phyloP scores from a whole-genome alignment of 2,797 vertebrate species.

The Tangara arthus region DNA sequence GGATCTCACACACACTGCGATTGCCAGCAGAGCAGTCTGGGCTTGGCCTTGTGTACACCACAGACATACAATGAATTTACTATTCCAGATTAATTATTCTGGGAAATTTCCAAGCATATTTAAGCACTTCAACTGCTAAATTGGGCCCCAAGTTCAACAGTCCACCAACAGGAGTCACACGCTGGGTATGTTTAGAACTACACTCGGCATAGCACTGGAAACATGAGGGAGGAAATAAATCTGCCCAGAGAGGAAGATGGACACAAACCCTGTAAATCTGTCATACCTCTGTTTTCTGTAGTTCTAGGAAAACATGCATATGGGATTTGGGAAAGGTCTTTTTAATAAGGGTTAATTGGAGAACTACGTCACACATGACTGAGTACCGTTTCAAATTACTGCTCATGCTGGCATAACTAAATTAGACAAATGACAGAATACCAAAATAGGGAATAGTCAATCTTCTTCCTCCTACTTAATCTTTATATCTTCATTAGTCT shows the following conservation, averaged over 20 bases:
- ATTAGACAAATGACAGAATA: slow-evolving; percentile 32
- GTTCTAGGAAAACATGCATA: not conserved
- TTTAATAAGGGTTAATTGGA: slow-evolving; percentile 63
- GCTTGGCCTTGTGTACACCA: not conserved
- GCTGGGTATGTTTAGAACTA: not conserved
- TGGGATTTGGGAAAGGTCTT: slow-evolving; percentile 39
- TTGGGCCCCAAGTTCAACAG: not conserved
- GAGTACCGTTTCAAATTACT: slow-evolving; percentile 43
- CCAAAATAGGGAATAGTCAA: not conserved
- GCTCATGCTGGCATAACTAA: slow-evolving; percentile 18
- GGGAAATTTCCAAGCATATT: slow-evolving; percentile 5
- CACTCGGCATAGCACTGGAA: not conserved
- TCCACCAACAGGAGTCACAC: not conserved
- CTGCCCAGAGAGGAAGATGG: not conserved
- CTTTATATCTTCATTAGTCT: not conserved
- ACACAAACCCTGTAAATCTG: not conserved
- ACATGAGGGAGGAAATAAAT: not conserved
- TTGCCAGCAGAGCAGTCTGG: not conserved
- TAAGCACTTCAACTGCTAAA: not conserved
- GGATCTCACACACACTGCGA: fast-evolving
- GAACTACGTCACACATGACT: slow-evolving; percentile 48
- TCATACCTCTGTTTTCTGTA: not conserved
- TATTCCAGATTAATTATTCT: not conserved
- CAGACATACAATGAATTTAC: not conserved
- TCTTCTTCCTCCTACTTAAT: not conserved